These are phyloP conservation scores for Nemurella pictetii DNA, from an alignment of 2,888 invertebrate species.

Conservation along the genomic window DNA sequence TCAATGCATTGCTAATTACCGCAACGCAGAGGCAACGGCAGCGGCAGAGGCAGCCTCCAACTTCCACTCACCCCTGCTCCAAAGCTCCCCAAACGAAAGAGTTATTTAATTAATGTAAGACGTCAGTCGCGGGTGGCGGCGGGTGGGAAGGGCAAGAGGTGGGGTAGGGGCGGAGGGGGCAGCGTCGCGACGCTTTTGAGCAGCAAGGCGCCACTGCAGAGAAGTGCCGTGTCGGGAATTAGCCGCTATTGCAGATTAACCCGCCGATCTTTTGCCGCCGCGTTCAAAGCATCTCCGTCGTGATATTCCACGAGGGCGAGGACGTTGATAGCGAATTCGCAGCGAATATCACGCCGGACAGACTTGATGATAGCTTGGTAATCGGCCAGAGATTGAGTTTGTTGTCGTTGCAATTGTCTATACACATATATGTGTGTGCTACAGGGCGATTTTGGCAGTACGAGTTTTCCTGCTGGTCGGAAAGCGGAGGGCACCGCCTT, in stretches of 20 bases:
- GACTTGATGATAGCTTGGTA: background rate
- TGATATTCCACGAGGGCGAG: background rate
- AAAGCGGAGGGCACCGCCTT: background rate
- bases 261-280: background rate
- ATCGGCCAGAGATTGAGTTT: background rate
- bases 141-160: too few relatives aligned
- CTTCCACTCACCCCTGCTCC: background rate
- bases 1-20: conserved; percentile 46
- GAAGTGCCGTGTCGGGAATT: background rate
- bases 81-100: conserved; percentile 38
- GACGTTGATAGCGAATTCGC: background rate
- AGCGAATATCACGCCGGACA: background rate
- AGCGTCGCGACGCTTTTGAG: conserved; percentile 13
- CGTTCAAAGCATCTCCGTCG: background rate
- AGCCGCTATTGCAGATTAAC: background rate
- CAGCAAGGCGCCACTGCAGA: background rate
- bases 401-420: background rate
- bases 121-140: conserved; percentile 35
- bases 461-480: background rate
- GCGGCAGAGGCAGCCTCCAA: background rate
- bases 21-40: conserved; percentile 25
- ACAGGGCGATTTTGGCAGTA: background rate
- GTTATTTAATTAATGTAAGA: conserved; percentile 43
- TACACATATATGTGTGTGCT: background rate
- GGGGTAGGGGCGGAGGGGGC: background rate